Evolutionary conservation across 2,888 invertebrate species (phyloP).

Genomic region (Epiperipatus broadwayi): DNA sequence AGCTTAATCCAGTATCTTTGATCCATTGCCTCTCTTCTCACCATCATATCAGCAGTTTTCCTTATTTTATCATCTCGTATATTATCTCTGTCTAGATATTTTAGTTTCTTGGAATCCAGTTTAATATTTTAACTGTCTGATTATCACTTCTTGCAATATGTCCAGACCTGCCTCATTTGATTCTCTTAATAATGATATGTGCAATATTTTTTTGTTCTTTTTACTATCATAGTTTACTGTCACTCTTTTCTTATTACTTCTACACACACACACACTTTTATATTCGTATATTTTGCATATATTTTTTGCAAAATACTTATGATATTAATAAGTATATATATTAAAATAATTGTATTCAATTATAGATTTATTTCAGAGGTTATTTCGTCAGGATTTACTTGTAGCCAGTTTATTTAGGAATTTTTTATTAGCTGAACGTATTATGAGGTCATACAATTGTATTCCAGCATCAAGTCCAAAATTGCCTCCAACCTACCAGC

Average conservation of each 20-base stretch:
- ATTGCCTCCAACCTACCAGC: constrained; percentile 66
- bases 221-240: too few species aligned
- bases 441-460: constrained; percentile 88
- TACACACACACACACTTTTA: background rate
- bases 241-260: background rate
- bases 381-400: constrained; percentile 88
- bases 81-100: too few species aligned
- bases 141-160: too few species aligned
- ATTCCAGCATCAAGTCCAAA: constrained; percentile 81
- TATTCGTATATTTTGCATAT: background rate
- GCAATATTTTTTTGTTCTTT: too few species aligned
- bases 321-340: constrained; percentile 6
- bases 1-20: too few species aligned
- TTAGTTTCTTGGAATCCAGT: too few species aligned
- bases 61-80: too few species aligned
- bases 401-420: constrained; percentile 96
- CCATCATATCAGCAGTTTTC: too few species aligned
- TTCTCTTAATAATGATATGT: too few species aligned
- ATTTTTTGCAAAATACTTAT: background rate
- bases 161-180: too few species aligned
- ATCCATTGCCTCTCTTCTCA: too few species aligned
- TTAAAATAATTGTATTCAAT: constrained; percentile 16
- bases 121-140: too few species aligned
- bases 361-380: constrained; percentile 72
- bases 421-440: constrained; percentile 84